Conservation (phyloP, 2,797 vertebrate species). For the Octomys mimax region DNA sequence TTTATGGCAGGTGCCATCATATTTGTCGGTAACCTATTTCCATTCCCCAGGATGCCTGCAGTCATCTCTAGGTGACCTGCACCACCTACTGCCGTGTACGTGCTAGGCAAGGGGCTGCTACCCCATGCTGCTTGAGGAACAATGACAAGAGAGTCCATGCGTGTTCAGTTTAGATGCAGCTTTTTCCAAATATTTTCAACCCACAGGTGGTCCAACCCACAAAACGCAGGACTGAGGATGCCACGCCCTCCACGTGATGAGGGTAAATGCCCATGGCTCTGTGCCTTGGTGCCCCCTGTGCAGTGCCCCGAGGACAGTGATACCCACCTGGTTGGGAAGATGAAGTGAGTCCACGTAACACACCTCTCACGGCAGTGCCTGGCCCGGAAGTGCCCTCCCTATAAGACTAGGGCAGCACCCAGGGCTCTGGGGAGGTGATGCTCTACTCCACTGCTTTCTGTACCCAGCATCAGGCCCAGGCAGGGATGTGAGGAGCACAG, state of each 20-base stretch:
- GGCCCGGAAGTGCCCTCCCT: neutral
- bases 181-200: neutral
- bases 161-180: neutral
- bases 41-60: neutral
- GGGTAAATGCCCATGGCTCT: neutral
- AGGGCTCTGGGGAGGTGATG: neutral
- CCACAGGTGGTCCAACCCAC: neutral
- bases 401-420: neutral
- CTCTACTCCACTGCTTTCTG: neutral
- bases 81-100: neutral
- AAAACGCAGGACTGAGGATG: too few relatives aligned
- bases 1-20: neutral
- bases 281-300: accelerated
- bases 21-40: neutral
- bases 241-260: neutral
- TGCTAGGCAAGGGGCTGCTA: neutral
- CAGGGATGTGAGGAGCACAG: neutral
- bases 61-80: neutral
- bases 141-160: neutral
- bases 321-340: neutral
- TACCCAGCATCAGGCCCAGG: neutral
- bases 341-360: neutral
- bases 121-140: too few relatives aligned
- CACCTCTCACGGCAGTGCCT: neutral
- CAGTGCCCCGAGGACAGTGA: neutral